Percentiles rank a stretch among this genome's conserved stretches.
These are phyloP conservation scores for Osmerus mordax DNA, from an alignment of 2,113 vertebrate genomes.

Conservation along the genomic window DNA sequence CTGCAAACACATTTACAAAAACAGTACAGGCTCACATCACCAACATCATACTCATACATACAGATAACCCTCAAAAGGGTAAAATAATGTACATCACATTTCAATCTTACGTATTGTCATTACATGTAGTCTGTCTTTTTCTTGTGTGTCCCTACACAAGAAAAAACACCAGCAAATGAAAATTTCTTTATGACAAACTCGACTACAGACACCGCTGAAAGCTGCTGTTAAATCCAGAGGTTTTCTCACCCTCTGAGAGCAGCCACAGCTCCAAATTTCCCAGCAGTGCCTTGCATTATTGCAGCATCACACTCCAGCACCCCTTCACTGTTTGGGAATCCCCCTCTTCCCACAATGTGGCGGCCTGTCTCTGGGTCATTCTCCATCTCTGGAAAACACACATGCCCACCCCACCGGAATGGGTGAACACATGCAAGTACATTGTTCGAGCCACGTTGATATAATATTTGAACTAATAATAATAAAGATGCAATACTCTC, in stretches of 20 bases:
- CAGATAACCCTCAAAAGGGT: too few species aligned
- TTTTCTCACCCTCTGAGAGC: slow-evolving; percentile 45
- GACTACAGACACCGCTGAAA: not conserved
- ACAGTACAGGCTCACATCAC: too few species aligned
- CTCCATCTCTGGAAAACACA: slow-evolving; percentile 34
- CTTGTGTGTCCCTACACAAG: too few species aligned
- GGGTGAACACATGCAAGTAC: too few species aligned
- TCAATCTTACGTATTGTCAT: too few species aligned
- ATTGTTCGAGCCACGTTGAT: too few species aligned
- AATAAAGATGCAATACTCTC: not conserved
- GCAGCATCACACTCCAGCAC: slow-evolving; percentile 44
- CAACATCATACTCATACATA: too few species aligned
- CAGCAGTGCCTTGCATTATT: slow-evolving; percentile 44
- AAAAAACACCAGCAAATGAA: too few species aligned
- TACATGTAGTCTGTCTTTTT: too few species aligned
- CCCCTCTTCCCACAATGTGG: slow-evolving; percentile 36
- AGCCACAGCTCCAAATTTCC: slow-evolving; percentile 50
- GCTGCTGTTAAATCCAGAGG: too few species aligned
- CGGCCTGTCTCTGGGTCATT: slow-evolving; percentile 38
- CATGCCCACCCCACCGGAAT: not conserved
- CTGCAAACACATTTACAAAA: slow-evolving; percentile 13
- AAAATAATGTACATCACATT: too few species aligned
- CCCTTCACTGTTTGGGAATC: slow-evolving; percentile 41
- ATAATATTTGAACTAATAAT: not conserved
- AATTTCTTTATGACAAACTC: not conserved